A percentile compares a stretch with the other conserved stretches of the same genome.
Evolutionary conservation across 2,113 vertebrate species (phyloP).

Genomic region (Salvelinus namaycush): DNA sequence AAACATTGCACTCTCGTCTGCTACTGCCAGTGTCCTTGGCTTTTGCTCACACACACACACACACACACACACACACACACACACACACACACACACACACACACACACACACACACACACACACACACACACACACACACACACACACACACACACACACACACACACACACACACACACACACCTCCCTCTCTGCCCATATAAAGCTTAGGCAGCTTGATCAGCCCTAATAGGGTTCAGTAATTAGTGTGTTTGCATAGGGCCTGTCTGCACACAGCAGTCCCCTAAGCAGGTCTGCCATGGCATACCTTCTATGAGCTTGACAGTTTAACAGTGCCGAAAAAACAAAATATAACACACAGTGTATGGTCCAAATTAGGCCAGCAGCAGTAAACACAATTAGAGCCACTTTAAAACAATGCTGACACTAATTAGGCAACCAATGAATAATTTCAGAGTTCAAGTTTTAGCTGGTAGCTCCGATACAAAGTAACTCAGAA

Average conservation of each 20-base stretch:
- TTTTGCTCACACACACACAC: slow-evolving; percentile 7
- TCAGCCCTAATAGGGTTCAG: slow-evolving; percentile 73
- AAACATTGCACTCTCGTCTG: slow-evolving; percentile 49
- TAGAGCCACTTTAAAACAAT: slow-evolving; percentile 69
- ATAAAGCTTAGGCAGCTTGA: slow-evolving; percentile 68
- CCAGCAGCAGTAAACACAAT: slow-evolving; percentile 75
- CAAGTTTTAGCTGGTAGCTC: slow-evolving; percentile 56
- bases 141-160: too few species aligned
- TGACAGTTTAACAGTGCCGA: slow-evolving; percentile 70
- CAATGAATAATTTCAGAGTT: slow-evolving; percentile 70
- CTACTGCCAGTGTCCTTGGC: slow-evolving; percentile 53
- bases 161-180: background rate
- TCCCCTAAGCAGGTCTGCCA: slow-evolving; percentile 68
- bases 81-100: background rate
- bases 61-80: too few species aligned
- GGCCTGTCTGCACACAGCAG: slow-evolving; percentile 65
- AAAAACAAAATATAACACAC: slow-evolving; percentile 71
- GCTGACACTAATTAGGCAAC: slow-evolving; percentile 79
- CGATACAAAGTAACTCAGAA: slow-evolving; percentile 43
- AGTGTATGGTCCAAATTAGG: slow-evolving; percentile 72
- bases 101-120: background rate
- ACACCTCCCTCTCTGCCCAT: slow-evolving; percentile 31
- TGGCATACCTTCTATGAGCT: slow-evolving; percentile 63
- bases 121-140: background rate
- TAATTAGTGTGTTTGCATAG: slow-evolving; percentile 76